Conservation (phyloP, 1,140 invertebrate genomes). For the Calliphora vicina region DNA sequence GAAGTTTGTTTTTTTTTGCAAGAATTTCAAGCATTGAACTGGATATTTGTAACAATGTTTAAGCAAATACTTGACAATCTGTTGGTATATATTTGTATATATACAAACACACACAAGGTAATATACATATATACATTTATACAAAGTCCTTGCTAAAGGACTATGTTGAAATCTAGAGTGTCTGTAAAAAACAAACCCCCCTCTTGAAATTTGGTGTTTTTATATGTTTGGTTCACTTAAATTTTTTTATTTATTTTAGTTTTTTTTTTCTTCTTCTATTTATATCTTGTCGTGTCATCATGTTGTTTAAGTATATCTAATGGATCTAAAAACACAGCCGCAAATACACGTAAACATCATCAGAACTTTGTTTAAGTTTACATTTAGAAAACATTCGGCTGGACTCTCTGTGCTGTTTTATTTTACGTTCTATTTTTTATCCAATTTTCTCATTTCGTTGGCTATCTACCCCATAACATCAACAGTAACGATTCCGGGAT, state of each 20-base stretch:
- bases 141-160: not conserved
- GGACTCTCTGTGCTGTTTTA: too few relatives aligned
- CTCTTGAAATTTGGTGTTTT: not conserved
- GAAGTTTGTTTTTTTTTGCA: not conserved
- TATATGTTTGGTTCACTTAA: too few relatives aligned
- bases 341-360: slow-evolving; percentile 48
- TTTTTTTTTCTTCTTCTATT: not conserved
- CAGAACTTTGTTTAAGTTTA: slow-evolving; percentile 41
- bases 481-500: slow-evolving; percentile 21
- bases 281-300: slow-evolving; percentile 32
- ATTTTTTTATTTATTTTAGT: not conserved
- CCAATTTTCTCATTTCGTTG: not conserved
- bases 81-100: not conserved
- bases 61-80: slow-evolving; percentile 22
- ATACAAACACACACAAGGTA: not conserved
- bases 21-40: not conserved
- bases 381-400: not conserved
- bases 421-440: not conserved
- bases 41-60: slow-evolving; percentile 25
- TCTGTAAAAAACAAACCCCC: not conserved
- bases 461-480: slow-evolving; percentile 27
- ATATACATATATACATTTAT: not conserved
- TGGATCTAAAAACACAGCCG: slow-evolving; percentile 46
- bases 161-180: not conserved
- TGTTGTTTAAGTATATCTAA: slow-evolving; percentile 46